Evolutionary conservation across 2,113 vertebrate genomes (phyloP).

Genomic region (Muntiacus reevesi): DNA sequence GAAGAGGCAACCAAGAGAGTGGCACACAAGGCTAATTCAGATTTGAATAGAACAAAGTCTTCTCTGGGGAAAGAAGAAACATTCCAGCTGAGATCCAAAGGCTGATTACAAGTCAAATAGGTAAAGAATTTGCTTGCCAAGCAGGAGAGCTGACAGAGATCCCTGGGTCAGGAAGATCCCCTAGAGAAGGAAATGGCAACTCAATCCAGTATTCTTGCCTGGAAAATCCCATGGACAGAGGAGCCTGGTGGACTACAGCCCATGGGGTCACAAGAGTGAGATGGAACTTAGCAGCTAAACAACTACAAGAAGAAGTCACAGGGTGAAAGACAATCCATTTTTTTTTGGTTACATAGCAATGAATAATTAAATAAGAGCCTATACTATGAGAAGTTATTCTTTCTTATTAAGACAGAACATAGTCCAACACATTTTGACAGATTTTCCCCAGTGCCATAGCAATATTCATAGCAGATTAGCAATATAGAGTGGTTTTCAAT

Average conservation of each 20-base stretch:
- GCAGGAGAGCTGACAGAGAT: not conserved
- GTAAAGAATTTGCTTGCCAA: not conserved
- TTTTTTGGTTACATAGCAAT: slow-evolving; percentile 47
- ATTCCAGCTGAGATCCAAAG: not conserved
- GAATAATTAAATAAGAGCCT: slow-evolving; percentile 64
- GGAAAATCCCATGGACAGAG: not conserved
- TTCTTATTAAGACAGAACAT: slow-evolving; percentile 67
- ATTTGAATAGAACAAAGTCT: not conserved
- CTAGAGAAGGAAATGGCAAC: not conserved
- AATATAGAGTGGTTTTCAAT: slow-evolving; percentile 71
- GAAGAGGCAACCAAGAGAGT: not conserved
- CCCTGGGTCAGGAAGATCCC: not conserved
- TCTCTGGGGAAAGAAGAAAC: not conserved
- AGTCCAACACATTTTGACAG: slow-evolving; percentile 74
- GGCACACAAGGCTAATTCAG: not conserved
- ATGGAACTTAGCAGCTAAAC: fast-evolving
- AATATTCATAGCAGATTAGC: slow-evolving; percentile 71
- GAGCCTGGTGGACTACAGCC: not conserved
- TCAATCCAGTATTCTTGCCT: not conserved
- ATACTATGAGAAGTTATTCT: slow-evolving; percentile 61
- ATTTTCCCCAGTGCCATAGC: slow-evolving; percentile 18
- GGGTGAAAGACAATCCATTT: not conserved
- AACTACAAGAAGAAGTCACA: not conserved
- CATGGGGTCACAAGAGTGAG: not conserved
- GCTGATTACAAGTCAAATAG: not conserved